A percentile compares a stretch with the other conserved stretches of the same genome.
Evolutionary conservation across 1,140 invertebrate species (phyloP).

Genomic region (Anoplophora glabripennis): DNA sequence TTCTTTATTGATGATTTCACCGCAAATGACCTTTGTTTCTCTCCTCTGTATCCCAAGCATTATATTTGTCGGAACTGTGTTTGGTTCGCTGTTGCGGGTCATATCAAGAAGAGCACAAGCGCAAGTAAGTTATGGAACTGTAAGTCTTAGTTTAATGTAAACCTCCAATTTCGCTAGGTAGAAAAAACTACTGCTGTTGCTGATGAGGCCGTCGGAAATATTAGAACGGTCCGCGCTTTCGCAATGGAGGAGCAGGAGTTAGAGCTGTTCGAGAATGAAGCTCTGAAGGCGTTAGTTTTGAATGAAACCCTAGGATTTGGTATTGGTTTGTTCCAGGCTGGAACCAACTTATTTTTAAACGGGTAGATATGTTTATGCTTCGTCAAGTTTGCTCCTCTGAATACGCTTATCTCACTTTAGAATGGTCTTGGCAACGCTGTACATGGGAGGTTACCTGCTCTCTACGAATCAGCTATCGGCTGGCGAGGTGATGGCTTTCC

Average conservation of each 20-base stretch:
- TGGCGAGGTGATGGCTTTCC: conserved; percentile 92
- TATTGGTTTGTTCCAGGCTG: conserved; percentile 85
- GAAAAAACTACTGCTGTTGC: conserved; percentile 82
- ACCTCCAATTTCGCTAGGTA: conserved; percentile 55
- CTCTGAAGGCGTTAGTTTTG: conserved; percentile 65
- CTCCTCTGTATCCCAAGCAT: conserved; percentile 78
- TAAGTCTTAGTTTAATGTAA: too few species aligned
- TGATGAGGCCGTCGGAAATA: conserved; percentile 90
- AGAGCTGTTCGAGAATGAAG: conserved; percentile 71
- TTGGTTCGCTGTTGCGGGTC: conserved; percentile 70
- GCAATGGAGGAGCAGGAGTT: conserved; percentile 86
- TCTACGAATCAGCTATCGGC: conserved; percentile 73
- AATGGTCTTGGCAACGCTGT: conserved; percentile 85
- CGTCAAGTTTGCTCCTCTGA: neutral
- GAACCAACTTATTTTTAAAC: conserved; percentile 78
- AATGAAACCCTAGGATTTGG: conserved; percentile 83
- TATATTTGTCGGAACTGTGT: conserved; percentile 70
- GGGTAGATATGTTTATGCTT: conserved; percentile 50
- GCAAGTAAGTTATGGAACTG: conserved; percentile 56
- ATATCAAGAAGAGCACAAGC: conserved; percentile 74
- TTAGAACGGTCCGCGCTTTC: conserved; percentile 88
- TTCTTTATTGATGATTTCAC: conserved; percentile 79
- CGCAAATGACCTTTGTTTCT: conserved; percentile 80
- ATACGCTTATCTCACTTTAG: conserved; percentile 46
- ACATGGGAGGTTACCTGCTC: conserved; percentile 84